Evolutionary conservation across 2,888 invertebrate genomes (phyloP).

Genomic region (Drosophila setosimentum): DNA sequence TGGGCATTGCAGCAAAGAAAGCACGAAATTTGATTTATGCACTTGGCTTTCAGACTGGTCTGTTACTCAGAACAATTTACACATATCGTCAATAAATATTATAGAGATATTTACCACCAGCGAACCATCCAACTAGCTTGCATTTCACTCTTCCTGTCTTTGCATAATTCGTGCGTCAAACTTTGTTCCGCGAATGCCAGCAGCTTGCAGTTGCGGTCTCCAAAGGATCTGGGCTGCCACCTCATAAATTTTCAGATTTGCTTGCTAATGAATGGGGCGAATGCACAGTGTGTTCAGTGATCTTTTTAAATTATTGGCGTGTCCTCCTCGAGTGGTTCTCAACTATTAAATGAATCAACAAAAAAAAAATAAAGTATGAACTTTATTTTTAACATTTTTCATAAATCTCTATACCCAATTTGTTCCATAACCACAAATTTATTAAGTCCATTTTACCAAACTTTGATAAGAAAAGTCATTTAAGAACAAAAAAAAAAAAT

Average conservation of each 20-base stretch:
- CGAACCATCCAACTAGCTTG: constrained; percentile 1
- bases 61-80: neutral
- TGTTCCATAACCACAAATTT: neutral
- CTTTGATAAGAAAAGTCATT: neutral
- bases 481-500: neutral
- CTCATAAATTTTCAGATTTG: constrained; percentile 62
- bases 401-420: neutral
- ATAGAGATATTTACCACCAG: constrained; percentile 8
- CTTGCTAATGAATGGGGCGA: constrained; percentile 55
- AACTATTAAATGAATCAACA: neutral
- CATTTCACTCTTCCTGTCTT: constrained; percentile 17
- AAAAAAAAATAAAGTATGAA: too few species aligned
- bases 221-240: constrained; percentile 13
- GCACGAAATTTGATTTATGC: neutral
- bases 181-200: constrained; percentile 29
- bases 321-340: neutral
- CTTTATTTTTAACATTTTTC: neutral
- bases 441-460: neutral
- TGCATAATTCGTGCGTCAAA: constrained; percentile 34
- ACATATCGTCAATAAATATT: constrained; percentile 6
- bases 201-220: constrained; percentile 8
- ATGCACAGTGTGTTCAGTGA: neutral
- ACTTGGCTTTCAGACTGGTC: neutral
- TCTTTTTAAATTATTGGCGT: constrained; percentile 30
- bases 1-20: neutral